Evolutionary conservation across 2,113 vertebrate genomes (phyloP).

Genomic region (Pogonocichla stellata): DNA sequence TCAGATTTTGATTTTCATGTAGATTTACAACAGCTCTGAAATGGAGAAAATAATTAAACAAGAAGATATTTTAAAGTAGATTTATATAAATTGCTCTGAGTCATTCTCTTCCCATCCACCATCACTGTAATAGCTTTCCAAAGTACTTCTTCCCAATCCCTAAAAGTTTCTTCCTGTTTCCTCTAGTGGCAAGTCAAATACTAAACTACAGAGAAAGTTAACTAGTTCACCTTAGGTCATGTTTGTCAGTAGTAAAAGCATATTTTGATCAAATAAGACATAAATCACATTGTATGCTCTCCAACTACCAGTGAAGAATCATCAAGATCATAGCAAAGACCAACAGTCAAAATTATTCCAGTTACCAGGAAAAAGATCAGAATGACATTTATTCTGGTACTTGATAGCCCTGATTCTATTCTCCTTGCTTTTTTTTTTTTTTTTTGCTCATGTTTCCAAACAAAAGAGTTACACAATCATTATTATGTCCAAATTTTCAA

Average conservation of each 20-base stretch:
- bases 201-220: neutral
- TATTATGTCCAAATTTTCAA: neutral
- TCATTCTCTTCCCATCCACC: neutral
- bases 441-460: constrained; percentile 35
- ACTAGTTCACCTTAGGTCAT: neutral
- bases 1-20: constrained; percentile 45
- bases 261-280: neutral
- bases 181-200: neutral
- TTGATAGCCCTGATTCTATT: neutral
- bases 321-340: constrained; percentile 60
- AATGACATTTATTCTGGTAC: neutral
- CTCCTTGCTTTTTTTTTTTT: neutral
- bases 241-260: neutral
- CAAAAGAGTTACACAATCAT: neutral
- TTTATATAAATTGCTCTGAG: neutral
- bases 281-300: neutral
- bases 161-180: neutral
- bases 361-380: constrained; percentile 47
- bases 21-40: constrained; percentile 29
- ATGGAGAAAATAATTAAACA: neutral
- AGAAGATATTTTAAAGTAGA: neutral
- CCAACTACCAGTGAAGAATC: constrained; percentile 60
- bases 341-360: constrained; percentile 45
- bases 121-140: neutral
- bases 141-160: neutral